phyloP scores from a whole-genome alignment of 2,797 vertebrate species.

The Mionectes olivaceus region DNA sequence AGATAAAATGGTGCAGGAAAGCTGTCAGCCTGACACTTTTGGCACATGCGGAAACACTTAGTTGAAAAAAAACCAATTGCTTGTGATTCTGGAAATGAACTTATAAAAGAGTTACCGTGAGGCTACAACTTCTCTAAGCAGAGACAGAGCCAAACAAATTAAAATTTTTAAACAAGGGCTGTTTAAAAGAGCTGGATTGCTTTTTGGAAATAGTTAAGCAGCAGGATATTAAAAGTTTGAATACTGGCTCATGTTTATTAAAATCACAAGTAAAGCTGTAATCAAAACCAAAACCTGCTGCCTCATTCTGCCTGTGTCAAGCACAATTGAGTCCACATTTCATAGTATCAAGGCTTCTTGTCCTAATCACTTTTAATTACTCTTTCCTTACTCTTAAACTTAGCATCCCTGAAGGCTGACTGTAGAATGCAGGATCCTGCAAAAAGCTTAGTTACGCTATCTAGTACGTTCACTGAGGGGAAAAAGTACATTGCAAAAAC shows the following conservation, averaged over 20 bases:
- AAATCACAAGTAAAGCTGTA: constrained; percentile 79
- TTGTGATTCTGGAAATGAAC: constrained; percentile 81
- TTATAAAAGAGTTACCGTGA: constrained; percentile 76
- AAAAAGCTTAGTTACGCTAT: constrained; percentile 46
- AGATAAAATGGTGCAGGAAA: constrained; percentile 76
- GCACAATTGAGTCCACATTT: constrained; percentile 74
- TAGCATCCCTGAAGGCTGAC: constrained; percentile 68
- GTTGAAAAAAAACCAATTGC: constrained; percentile 34
- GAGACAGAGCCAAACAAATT: constrained; percentile 81
- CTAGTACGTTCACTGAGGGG: constrained; percentile 19
- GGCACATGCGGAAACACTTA: constrained; percentile 82
- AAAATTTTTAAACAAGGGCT: constrained; percentile 78
- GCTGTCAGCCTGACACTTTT: constrained; percentile 75
- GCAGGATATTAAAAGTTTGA: constrained; percentile 87
- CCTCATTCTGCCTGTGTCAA: constrained; percentile 66
- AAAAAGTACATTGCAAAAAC: constrained; percentile 47
- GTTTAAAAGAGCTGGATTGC: constrained; percentile 77
- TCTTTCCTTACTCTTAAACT: constrained; percentile 72
- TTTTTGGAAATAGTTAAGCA: constrained; percentile 84
- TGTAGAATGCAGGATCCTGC: constrained; percentile 48
- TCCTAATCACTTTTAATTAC: constrained; percentile 79
- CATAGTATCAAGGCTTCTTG: constrained; percentile 63
- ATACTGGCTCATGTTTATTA: constrained; percentile 82
- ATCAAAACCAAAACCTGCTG: constrained; percentile 82
- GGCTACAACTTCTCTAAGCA: constrained; percentile 77